Conservation (phyloP, 2,113 vertebrate species). For the Ranitomeya imitator region DNA sequence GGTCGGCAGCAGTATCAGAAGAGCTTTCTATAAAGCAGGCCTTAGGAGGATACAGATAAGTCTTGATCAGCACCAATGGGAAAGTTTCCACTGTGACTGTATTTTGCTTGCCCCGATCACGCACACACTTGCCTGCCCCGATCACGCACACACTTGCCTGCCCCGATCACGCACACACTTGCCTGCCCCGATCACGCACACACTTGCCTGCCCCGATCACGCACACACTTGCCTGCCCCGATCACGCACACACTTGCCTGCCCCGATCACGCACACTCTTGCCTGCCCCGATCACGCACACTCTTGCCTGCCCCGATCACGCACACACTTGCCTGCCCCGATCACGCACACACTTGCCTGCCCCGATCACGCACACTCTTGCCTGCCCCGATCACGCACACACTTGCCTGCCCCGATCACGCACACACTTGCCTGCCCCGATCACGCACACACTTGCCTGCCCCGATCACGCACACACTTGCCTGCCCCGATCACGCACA, state of each 20-base stretch:
- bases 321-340: conserved; percentile 77
- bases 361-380: conserved; percentile 64
- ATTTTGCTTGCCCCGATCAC: fast-evolving
- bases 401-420: conserved; percentile 78
- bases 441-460: conserved; percentile 71
- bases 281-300: conserved; percentile 72
- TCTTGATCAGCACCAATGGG: background rate
- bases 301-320: conserved; percentile 78
- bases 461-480: conserved; percentile 64
- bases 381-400: conserved; percentile 72
- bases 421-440: conserved; percentile 77
- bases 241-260: conserved; percentile 71
- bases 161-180: conserved; percentile 64
- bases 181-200: conserved; percentile 72
- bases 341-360: conserved; percentile 71
- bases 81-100: background rate
- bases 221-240: conserved; percentile 77
- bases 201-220: conserved; percentile 78
- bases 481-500: conserved; percentile 72
- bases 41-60: background rate
- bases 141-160: conserved; percentile 71
- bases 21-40: background rate
- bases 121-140: conserved; percentile 77
- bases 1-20: background rate
- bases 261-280: conserved; percentile 64